These are phyloP conservation scores for Acanthisitta chloris DNA, from an alignment of 2,113 vertebrate species.

Conservation along the genomic window DNA sequence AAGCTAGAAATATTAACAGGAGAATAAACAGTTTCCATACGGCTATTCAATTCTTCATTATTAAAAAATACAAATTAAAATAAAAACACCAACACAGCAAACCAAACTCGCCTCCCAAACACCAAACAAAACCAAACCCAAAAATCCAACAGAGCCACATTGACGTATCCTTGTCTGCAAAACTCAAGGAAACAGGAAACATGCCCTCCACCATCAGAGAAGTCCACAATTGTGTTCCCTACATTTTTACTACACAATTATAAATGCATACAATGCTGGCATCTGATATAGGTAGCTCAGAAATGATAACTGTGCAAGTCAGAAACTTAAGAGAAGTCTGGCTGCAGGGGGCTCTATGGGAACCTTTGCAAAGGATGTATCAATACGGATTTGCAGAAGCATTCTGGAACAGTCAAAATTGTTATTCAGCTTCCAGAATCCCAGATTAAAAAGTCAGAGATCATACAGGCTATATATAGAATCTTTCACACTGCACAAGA, in stretches of 20 bases:
- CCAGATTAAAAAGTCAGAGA: not conserved
- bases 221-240: not conserved
- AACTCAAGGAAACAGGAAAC: not conserved
- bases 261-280: not conserved
- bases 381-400: not conserved
- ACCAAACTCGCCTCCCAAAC: not conserved
- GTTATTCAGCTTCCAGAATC: not conserved
- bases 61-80: not conserved
- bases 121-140: not conserved
- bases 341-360: not conserved
- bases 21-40: not conserved
- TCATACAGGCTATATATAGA: not conserved
- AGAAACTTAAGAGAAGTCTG: not conserved
- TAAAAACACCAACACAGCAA: not conserved
- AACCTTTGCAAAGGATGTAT: not conserved
- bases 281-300: not conserved
- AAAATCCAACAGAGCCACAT: not conserved
- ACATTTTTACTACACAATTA: not conserved
- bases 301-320: not conserved
- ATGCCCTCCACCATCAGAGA: not conserved
- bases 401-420: not conserved
- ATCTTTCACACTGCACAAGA: conserved; percentile 6
- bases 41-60: not conserved
- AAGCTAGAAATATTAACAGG: too few relatives aligned
- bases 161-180: not conserved